A percentile compares a stretch with the other conserved stretches of the same genome.
Evolutionary conservation across 2,113 vertebrate genomes (phyloP).

Genomic region (Ascaphus truei): DNA sequence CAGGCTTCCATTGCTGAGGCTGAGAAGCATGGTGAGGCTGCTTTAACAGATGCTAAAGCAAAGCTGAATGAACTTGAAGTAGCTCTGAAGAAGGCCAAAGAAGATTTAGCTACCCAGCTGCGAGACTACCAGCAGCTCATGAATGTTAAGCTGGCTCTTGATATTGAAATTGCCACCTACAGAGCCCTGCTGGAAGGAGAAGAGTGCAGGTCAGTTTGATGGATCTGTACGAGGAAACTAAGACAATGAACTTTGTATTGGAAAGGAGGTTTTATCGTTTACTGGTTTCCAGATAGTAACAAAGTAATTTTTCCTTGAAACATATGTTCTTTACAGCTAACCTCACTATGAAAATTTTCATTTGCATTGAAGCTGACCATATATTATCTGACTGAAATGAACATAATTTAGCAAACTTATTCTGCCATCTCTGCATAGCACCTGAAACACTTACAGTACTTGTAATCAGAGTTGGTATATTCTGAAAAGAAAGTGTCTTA

Average conservation of each 20-base stretch:
- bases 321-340: too few relatives aligned
- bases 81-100: slow-evolving; percentile 44
- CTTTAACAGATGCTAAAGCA: slow-evolving; percentile 43
- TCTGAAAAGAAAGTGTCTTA: too few relatives aligned
- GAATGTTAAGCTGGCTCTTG: slow-evolving; percentile 55
- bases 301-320: too few relatives aligned
- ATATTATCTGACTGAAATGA: too few relatives aligned
- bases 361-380: too few relatives aligned
- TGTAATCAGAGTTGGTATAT: too few relatives aligned
- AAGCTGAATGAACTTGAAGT: slow-evolving; percentile 55
- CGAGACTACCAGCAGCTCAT: slow-evolving; percentile 57
- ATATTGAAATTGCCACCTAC: slow-evolving; percentile 66
- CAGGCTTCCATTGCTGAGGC: slow-evolving; percentile 39
- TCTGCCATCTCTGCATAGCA: too few relatives aligned
- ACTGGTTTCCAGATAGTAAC: too few relatives aligned
- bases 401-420: too few relatives aligned
- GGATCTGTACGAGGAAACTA: neutral
- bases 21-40: slow-evolving; percentile 45
- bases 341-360: too few relatives aligned
- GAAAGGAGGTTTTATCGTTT: too few relatives aligned
- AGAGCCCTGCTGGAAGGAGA: slow-evolving; percentile 59
- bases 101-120: slow-evolving; percentile 49
- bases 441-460: too few relatives aligned
- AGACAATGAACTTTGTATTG: neutral
- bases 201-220: slow-evolving; percentile 51